Base-by-base conservation (phyloP, 1,140 invertebrate genomes). In the Goniozus legneri region DNA sequence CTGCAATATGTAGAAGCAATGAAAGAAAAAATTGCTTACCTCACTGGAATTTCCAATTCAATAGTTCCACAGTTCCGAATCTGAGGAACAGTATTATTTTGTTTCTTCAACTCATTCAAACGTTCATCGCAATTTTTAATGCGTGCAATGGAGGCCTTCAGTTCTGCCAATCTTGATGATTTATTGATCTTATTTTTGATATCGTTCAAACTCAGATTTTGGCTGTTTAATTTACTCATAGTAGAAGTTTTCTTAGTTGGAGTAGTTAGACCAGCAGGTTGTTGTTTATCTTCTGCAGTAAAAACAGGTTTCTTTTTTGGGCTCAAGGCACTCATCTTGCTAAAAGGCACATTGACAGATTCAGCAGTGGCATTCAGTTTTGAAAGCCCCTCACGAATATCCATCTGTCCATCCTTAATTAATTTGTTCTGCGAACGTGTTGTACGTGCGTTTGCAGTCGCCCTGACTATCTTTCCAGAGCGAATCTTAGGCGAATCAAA, bases 11-110 rank as follows among this genome's bases (percentile, higher is more conserved):
- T 20, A 14, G 13, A 15, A 21, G n/a, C 22, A 40, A 40, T 16
- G n/a, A 32, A 18, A 22, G 3, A 34, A 36, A 13, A 40, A 8
- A 22, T 30, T 27, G 59, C 59, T 69, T 67, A 87, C 85, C 86
- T 89, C 42, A 79, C 65, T 37, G 84, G 79, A 56, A 89, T 77
- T 76, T 88, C 84, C 56, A 89, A 67, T 65, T 89, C 79, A 64
- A 89, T 84, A 15, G 80, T 80, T 44, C 84, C 80, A 58, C 89
- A 88, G 58, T 83, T 80, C 60, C 84, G 82, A 0, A 88, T 76
- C 44, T 82, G 79, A 12, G 79, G 61, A 53, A 60, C 61, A 4
- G 21, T 12, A 1, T 58, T 64, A 40, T 58, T 72, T 48, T 58
- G 65, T 36, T 50, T 54, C 14, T 75, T 67, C 40, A 73, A 58